Base-by-base conservation (phyloP, 2,113 vertebrate genomes). In the Rhabdomys dilectus region DNA sequence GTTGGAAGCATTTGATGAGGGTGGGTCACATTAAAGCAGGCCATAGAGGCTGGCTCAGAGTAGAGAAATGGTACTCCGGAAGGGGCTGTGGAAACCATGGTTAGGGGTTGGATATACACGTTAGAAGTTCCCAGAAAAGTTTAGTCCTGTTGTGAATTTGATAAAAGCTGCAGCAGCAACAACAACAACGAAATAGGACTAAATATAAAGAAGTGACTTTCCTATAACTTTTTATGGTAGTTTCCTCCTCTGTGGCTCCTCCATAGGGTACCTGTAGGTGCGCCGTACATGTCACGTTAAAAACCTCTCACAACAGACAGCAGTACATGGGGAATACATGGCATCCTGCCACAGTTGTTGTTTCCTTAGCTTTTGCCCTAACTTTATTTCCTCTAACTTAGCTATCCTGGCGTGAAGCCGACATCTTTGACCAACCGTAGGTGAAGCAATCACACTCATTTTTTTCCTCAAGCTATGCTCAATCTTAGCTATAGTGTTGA, bases 131-230 rank as follows among this genome's bases (percentile, higher is more conserved):
- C 73, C 39, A 29, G 68, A 88, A 95, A 92, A 21, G 0, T 3
- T 51, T 91, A 72, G 15, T 93, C 17, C 68, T 2, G 89, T 94
- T 51, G 36, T 68, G 12, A 96, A 80, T 80, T 78, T 89, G 68
- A 51, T 70, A 34, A 88, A 96, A 92, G 45, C 39, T 76, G 10
- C 72, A 77, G 66, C 66, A 7, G 72, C 42, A 86, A 53, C 53
- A 78, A 42, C 66, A 9, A 76, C 45, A 76, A 85, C 42, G 86
- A 60, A 72, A 39, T 17, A n/a, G 80, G 76, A 94, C 34, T 48
- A 87, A 93, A 60, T 45, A 73, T 77, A 66, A 95, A 68, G 60
- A 87, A 75, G 85, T 80, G 60, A 90, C 78, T 91, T 76, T 76
- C 75, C 29, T 24, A 42, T 90, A 42, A 45, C 60, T 93, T 77